Conservation (phyloP, 2,888 invertebrate species). For the Antitype chi region DNA sequence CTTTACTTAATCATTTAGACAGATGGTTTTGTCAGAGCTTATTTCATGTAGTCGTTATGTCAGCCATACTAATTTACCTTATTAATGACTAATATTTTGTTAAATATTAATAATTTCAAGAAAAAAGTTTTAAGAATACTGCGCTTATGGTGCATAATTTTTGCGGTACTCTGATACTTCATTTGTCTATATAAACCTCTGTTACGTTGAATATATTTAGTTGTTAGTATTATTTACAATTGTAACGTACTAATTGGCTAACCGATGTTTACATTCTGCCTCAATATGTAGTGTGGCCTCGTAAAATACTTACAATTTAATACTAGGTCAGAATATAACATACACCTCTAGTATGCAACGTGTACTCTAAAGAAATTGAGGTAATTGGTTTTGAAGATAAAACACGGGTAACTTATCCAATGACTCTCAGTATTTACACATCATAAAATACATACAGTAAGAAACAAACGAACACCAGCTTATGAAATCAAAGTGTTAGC, state of each 20-base stretch:
- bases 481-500: conserved; percentile 60
- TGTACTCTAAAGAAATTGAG: conserved; percentile 89
- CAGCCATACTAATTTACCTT: conserved; percentile 70
- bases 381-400: conserved; percentile 89
- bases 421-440: conserved; percentile 88
- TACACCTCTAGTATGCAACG: conserved; percentile 82
- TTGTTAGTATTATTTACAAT: conserved; percentile 84
- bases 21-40: conserved; percentile 14
- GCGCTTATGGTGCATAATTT: conserved; percentile 78
- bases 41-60: conserved; percentile 66
- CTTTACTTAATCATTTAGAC: neutral
- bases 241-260: conserved; percentile 79
- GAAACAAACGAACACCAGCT: conserved; percentile 67
- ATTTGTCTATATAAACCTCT: conserved; percentile 71
- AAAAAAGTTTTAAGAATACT: conserved; percentile 79
- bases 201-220: conserved; percentile 75
- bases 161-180: conserved; percentile 69
- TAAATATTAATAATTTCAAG: conserved; percentile 77
- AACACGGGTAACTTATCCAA: conserved; percentile 89
- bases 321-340: conserved; percentile 84
- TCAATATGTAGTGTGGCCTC: conserved; percentile 79
- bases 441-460: conserved; percentile 71
- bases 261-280: conserved; percentile 76
- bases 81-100: conserved; percentile 80
- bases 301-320: conserved; percentile 84